A percentile compares a stretch with the other conserved stretches of the same genome.
These are phyloP conservation scores for Phainopepla nitens DNA, from an alignment of 2,113 vertebrate genomes.

Conservation along the genomic window DNA sequence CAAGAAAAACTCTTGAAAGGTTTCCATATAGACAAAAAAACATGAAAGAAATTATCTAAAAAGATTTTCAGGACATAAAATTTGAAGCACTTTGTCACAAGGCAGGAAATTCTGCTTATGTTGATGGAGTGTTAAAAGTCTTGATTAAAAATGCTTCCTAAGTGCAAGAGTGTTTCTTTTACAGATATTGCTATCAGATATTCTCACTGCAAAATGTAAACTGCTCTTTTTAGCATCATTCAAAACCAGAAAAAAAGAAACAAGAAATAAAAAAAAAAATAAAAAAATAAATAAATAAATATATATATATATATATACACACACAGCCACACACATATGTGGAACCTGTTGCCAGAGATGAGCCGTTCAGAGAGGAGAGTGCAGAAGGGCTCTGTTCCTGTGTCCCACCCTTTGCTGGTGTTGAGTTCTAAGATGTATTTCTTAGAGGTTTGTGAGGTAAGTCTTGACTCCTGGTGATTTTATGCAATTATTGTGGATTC, in stretches of 20 bases:
- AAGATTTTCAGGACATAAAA: background rate
- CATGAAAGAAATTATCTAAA: background rate
- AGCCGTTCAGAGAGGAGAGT: background rate
- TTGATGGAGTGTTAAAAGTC: background rate
- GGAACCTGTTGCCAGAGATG: background rate
- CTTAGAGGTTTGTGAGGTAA: background rate
- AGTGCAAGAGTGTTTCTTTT: background rate
- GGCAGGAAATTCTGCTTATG: background rate
- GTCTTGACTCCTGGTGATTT: background rate
- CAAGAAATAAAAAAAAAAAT: background rate
- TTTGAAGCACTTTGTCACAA: background rate
- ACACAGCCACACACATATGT: rapidly evolving
- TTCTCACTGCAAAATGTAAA: background rate
- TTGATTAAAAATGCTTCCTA: background rate
- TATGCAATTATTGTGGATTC: background rate
- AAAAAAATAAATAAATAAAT: no score
- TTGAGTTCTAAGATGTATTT: background rate
- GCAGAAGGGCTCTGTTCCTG: background rate
- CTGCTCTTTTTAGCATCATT: background rate
- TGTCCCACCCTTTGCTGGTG: background rate
- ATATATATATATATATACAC: rapidly evolving
- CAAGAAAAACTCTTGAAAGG: background rate
- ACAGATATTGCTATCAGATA: background rate
- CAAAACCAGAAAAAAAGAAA: background rate
- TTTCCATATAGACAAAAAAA: background rate